These are phyloP conservation scores for Catostomus latipinnis DNA, from an alignment of 2,797 vertebrate species.

Conservation along the genomic window DNA sequence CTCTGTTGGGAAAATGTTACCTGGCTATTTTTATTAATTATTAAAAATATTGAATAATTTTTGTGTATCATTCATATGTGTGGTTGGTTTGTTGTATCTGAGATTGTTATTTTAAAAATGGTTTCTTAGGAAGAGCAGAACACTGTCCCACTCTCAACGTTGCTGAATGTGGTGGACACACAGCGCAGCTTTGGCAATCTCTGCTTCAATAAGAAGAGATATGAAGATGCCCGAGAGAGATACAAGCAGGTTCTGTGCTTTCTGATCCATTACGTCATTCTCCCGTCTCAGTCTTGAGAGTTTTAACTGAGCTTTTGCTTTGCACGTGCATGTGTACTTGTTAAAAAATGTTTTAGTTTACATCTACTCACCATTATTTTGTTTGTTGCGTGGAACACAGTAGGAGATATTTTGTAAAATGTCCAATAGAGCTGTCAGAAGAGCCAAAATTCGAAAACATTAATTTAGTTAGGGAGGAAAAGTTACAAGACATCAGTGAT, in stretches of 20 bases:
- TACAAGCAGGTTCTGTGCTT: conserved; percentile 83
- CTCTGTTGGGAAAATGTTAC: neutral
- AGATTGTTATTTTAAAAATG: conserved; percentile 12
- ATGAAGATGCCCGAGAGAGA: conserved; percentile 80
- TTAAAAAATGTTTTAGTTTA: too few relatives aligned
- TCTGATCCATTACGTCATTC: neutral
- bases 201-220: conserved; percentile 81
- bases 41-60: too few relatives aligned
- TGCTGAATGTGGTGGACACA: conserved; percentile 82
- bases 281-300: neutral
- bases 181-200: conserved; percentile 90
- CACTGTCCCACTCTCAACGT: conserved; percentile 75
- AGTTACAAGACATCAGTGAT: too few relatives aligned
- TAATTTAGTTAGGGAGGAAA: too few relatives aligned
- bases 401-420: too few relatives aligned
- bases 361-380: too few relatives aligned
- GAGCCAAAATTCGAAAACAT: too few relatives aligned
- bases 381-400: too few relatives aligned
- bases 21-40: too few relatives aligned
- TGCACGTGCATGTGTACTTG: too few relatives aligned
- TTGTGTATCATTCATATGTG: too few relatives aligned
- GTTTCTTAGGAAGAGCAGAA: conserved; percentile 82
- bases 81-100: neutral
- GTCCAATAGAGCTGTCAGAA: too few relatives aligned
- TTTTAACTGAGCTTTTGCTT: neutral